Evolutionary conservation across 2,113 vertebrate species (phyloP).

Genomic region (Ranitomeya variabilis): DNA sequence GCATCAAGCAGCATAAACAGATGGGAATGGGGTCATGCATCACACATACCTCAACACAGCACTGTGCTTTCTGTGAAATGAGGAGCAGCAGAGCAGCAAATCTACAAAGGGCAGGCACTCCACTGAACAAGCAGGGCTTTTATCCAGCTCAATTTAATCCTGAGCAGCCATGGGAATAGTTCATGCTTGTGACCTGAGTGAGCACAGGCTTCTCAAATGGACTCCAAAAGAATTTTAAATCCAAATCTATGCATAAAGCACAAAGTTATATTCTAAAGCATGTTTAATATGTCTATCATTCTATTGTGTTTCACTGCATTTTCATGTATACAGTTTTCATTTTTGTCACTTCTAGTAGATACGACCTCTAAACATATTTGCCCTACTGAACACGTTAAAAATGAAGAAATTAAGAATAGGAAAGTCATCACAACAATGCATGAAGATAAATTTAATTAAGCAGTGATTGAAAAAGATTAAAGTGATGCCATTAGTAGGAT

Average conservation of each 20-base stretch:
- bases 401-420: too few species aligned
- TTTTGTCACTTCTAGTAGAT: too few species aligned
- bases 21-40: conserved; percentile 43
- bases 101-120: conserved; percentile 23
- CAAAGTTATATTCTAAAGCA: background rate
- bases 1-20: conserved; percentile 32
- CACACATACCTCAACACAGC: conserved; percentile 14
- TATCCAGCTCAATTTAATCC: conserved; percentile 24
- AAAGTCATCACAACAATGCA: too few species aligned
- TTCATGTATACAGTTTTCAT: too few species aligned
- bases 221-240: background rate
- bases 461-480: too few species aligned
- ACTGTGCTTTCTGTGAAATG: conserved; percentile 23
- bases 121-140: conserved; percentile 31
- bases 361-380: too few species aligned
- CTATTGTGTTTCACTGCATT: too few species aligned
- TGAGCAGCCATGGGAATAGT: conserved; percentile 19
- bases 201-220: background rate
- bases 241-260: background rate
- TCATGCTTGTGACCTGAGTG: background rate
- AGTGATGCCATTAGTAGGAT: too few species aligned
- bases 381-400: too few species aligned
- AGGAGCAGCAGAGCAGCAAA: conserved; percentile 39
- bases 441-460: too few species aligned
- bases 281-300: background rate